phyloP scores from a whole-genome alignment of 2,113 vertebrate genomes.

The Aythya baeri region DNA sequence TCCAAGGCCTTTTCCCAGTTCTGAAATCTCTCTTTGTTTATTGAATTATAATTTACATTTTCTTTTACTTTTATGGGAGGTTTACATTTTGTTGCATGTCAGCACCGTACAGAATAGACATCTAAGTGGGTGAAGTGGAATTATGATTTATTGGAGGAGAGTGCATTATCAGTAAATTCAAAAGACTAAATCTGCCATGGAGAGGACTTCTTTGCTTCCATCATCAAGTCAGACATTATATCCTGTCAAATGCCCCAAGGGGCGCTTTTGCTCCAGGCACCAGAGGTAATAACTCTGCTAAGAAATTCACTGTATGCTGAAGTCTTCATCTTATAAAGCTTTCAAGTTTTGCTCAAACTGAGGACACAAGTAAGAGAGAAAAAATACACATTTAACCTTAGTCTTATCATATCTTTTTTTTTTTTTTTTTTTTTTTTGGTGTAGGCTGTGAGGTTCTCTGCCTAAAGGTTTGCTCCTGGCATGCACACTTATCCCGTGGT shows the following conservation, averaged over 20 bases:
- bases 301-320: background rate
- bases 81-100: background rate
- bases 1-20: background rate
- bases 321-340: background rate
- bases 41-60: background rate
- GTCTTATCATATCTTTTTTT: background rate
- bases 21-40: background rate
- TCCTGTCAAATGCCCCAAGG: conserved; percentile 45
- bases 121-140: conserved; percentile 23
- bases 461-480: background rate
- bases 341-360: background rate
- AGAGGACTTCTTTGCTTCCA: conserved; percentile 54
- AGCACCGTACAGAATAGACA: background rate
- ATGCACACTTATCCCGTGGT: background rate
- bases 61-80: background rate
- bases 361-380: background rate
- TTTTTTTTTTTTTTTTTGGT: background rate
- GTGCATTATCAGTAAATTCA: conserved; percentile 51
- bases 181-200: conserved; percentile 53
- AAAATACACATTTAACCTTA: background rate
- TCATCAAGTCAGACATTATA: conserved; percentile 46
- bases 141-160: conserved; percentile 43
- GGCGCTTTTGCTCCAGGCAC: conserved; percentile 15
- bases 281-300: conserved; percentile 41
- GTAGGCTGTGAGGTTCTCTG: background rate